These are phyloP conservation scores for Sphyrna mokarran DNA, from an alignment of 2,113 vertebrate genomes.

Conservation along the genomic window DNA sequence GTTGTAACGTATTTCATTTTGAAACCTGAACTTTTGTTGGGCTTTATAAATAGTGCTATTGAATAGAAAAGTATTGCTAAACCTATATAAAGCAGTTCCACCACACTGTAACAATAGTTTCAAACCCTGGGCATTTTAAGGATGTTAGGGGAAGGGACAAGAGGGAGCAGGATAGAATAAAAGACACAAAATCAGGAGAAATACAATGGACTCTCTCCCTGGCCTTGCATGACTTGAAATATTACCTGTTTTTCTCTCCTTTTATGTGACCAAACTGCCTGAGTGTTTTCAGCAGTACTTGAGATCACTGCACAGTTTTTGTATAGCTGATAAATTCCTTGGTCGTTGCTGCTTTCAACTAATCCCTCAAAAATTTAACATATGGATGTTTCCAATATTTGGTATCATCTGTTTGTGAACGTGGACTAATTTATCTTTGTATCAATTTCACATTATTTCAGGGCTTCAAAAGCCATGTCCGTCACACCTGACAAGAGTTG, in stretches of 20 bases:
- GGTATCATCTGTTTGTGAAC: not conserved
- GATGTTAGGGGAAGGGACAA: no score
- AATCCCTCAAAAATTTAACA: not conserved
- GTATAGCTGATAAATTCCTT: not conserved
- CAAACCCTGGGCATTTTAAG: no score
- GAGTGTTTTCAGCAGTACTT: not conserved
- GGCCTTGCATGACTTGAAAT: not conserved
- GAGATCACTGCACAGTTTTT: not conserved
- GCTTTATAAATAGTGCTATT: no score
- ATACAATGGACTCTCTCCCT: no score
- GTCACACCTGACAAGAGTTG: not conserved
- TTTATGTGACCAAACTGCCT: not conserved
- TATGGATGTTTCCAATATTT: not conserved
- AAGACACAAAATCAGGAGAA: no score
- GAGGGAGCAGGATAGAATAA: no score
- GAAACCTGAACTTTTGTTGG: no score
- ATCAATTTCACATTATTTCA: constrained; percentile 32
- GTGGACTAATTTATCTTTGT: constrained; percentile 11
- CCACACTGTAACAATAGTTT: no score
- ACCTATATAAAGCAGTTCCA: no score
- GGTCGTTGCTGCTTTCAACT: not conserved
- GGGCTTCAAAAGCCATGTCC: not conserved
- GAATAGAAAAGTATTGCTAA: no score
- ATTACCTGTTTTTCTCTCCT: not conserved
- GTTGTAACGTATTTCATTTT: no score